Conservation (phyloP, 2,888 invertebrate species). For the Amphipyra tragopoginis region DNA sequence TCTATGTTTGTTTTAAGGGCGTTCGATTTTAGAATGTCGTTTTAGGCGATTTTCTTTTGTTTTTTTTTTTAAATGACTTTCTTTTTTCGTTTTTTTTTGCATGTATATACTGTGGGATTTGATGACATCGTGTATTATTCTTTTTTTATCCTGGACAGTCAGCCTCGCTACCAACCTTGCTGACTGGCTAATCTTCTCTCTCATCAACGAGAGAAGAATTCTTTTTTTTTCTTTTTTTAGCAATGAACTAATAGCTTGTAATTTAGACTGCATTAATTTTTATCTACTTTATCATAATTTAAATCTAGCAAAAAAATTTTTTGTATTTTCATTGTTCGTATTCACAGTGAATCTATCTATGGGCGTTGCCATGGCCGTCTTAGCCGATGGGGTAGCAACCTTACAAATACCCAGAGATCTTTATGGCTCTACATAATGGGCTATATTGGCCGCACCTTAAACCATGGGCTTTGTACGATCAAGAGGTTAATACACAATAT, state of each 20-base stretch:
- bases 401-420: slow-evolving; percentile 1
- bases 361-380: slow-evolving; percentile 23
- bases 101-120: no score
- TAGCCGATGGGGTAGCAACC: slow-evolving; percentile 26
- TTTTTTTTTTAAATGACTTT: neutral
- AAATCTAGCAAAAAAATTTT: no score
- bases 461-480: slow-evolving; percentile 1
- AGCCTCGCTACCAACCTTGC: no score
- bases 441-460: slow-evolving; percentile 28
- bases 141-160: no score
- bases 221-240: no score
- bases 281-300: no score
- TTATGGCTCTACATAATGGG: slow-evolving; percentile 15
- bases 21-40: slow-evolving; percentile 19
- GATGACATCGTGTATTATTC: no score
- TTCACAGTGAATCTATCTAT: neutral
- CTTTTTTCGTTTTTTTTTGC: neutral
- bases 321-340: neutral
- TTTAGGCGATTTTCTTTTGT: slow-evolving; percentile 21
- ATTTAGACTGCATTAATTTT: no score
- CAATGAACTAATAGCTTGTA: no score
- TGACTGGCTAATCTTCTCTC: no score
- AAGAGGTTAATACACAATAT: neutral
- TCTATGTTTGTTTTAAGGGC: slow-evolving; percentile 10
- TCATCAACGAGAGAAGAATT: no score